Evolutionary conservation across 2,113 vertebrate genomes (phyloP), one percentile per base, ranked within the genome.

Genomic region (Apistogramma diplotaenia): DNA sequence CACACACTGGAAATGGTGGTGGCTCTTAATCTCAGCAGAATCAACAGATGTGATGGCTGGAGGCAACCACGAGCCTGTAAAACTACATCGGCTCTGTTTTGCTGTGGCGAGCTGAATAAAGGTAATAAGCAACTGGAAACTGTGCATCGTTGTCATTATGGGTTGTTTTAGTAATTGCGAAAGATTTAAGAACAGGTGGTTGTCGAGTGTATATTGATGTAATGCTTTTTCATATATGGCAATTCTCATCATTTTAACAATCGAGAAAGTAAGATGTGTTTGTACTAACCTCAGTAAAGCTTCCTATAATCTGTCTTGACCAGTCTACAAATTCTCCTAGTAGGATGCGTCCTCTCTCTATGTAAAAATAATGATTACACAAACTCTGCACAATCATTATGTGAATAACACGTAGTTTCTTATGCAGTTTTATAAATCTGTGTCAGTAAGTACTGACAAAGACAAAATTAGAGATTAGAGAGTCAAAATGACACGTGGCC

Each of bases 251-350:
- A 23, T 67, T 67, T 67, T 46, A 67, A 29, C 40, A 46, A 67
- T 67, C 0, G 29, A 46, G 3, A 49, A 49, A 23, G 4, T 27
- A 67, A 29, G 3, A 67, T 0, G 23, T 12, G 46, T 1, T 40
- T 67, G 37, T 40, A 19, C 23, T 46, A 19, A 18, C 16, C 15
- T 67, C 23, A 19, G 11, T 46, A 67, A 67, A 49, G 2, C 25
- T 49, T 49, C 62, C 40, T 27, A 4, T 19, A 67, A 46, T 25
- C 3, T 5, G 16, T 67, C 16, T 4, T 67, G 43, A 19, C 37
- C 18, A 46, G 27, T 29, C 23, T 4, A 67, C 15, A 67, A 19
- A 67, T 46, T 18, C 18, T 67, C 11, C 27, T 67, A 16, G 46
- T 19, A 4, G 16, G 62, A 67, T 12, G 27, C 29, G 1, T 49